phyloP scores from a whole-genome alignment of 2,797 vertebrate species.

The Eutrigla gurnardus region DNA sequence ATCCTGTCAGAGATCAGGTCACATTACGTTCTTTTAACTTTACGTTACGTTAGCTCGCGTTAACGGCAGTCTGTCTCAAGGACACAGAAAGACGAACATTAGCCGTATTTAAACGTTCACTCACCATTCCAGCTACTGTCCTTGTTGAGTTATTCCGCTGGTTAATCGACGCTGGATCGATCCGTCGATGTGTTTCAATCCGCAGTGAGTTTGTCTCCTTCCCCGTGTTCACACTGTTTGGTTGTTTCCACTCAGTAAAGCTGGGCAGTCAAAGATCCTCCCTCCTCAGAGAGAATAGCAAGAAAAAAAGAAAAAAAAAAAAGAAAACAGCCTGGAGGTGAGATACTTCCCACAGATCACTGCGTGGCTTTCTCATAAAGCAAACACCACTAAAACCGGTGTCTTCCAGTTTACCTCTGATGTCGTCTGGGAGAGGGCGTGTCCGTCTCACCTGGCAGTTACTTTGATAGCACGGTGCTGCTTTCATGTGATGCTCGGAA shows the following conservation, averaged over 20 bases:
- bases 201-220: not conserved
- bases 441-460: constrained; percentile 29
- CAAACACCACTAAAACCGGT: not conserved
- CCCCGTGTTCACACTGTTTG: not conserved
- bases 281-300: not conserved
- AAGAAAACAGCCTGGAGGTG: not conserved
- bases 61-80: not conserved
- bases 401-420: constrained; percentile 30
- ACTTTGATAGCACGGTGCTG: constrained; percentile 2
- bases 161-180: not conserved
- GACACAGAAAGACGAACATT: not conserved
- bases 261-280: constrained; percentile 19
- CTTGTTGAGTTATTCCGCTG: not conserved
- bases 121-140: constrained; percentile 40
- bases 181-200: not conserved
- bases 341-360: not conserved
- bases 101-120: not conserved
- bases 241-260: constrained; percentile 14
- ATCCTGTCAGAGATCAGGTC: constrained; percentile 55
- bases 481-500: constrained; percentile 41
- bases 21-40: not conserved
- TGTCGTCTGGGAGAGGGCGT: constrained; percentile 18
- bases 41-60: not conserved
- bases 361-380: not conserved
- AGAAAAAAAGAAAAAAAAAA: not conserved